These are phyloP conservation scores for Acheta domesticus DNA, from an alignment of 2,888 invertebrate genomes.

Conservation along the genomic window DNA sequence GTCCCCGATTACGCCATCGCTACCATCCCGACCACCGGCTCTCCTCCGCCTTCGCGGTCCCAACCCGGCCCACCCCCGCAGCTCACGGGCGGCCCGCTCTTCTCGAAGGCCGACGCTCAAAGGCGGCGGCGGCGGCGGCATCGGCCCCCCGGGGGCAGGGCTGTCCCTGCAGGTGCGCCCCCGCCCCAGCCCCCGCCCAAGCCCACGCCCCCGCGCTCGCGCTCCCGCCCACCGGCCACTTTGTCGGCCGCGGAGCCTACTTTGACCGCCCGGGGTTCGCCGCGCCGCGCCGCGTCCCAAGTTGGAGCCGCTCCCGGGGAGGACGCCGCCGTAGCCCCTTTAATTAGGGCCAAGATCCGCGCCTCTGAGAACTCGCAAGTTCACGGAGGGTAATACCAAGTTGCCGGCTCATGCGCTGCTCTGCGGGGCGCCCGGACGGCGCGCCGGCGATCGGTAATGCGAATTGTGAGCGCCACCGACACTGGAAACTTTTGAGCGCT, in stretches of 20 bases:
- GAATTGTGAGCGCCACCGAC: neutral
- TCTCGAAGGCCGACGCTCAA: neutral
- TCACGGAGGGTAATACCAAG: neutral
- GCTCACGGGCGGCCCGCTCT: neutral
- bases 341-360: slow-evolving; percentile 18
- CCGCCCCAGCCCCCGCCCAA: neutral
- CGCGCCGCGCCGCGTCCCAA: neutral
- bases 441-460: neutral
- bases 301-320: neutral
- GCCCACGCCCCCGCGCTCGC: neutral
- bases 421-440: neutral
- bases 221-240: too few relatives aligned
- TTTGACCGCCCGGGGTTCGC: too few relatives aligned
- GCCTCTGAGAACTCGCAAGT: neutral
- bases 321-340: neutral
- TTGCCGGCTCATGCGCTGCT: neutral
- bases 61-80: neutral
- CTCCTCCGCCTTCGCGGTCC: neutral
- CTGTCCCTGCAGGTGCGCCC: neutral
- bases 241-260: too few relatives aligned
- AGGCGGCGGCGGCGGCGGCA: neutral
- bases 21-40: too few relatives aligned
- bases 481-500: neutral
- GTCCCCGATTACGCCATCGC: too few relatives aligned
- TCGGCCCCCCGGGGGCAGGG: neutral